Base-by-base conservation (phyloP, 2,888 invertebrate genomes). In the Hyppa rectilinea region DNA sequence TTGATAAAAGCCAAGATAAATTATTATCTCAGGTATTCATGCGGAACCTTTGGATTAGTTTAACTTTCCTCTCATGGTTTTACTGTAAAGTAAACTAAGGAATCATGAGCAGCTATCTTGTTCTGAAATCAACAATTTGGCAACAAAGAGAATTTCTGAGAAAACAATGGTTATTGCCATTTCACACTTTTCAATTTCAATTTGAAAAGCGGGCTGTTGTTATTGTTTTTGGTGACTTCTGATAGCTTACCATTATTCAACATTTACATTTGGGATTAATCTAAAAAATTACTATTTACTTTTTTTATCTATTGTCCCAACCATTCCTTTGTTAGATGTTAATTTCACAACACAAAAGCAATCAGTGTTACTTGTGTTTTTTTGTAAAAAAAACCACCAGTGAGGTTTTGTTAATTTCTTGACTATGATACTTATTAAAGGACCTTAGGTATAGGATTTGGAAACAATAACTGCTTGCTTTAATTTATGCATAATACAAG, bases 241-340 rank as follows among this genome's bases (percentile, higher is more conserved):
- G 2, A 20, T 14, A 43, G 6, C 20, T 26, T 26, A 5, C 12
- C 6, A 34, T 23, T 60, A 23, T 23, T 40, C 20, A 31, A 7
- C 9, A 40, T 17, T 63, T 9, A 17, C 9, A 4, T 62, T 17
- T 1, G 3, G 4, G 7, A 23, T 20, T 20, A 34, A 34, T 43
- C 1, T 14, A 23, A 20, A 31, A 31, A 65, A 26, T 4, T 1
- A 9, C 7, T 45, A 43, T 40, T n/a, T 14, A 65, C 7, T 29
- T 10, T 4, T 49, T 61, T 43, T 29, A 45, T n/a, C n/a, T n/a
- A n/a, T n/a, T n/a, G n/a, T n/a, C n/a, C n/a, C n/a, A 47, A 49
- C 7, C 17, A 71, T 49, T 63, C 47, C 55, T 74, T 56, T 56
- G 53, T 73, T 55, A 14, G 7, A n/a, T 17, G 29, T 29, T 43